Base-by-base conservation (phyloP, 1,140 invertebrate genomes). In the Zaprionus davidi region DNA sequence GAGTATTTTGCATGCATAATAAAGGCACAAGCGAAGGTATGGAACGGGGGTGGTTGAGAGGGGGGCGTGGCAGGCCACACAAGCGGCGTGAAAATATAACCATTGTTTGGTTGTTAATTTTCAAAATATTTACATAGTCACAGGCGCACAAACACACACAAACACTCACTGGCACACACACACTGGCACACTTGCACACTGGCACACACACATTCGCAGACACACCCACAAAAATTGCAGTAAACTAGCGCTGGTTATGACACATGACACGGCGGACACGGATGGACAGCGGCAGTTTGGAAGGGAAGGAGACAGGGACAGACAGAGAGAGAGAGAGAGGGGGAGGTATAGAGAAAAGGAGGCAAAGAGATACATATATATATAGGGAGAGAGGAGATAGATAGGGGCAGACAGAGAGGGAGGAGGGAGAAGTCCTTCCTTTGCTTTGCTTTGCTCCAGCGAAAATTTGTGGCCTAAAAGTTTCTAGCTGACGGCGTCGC, bases 31-130 rank as follows among this genome's bases (percentile, higher is more conserved):
- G 9, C 49, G 24, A 17, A 34, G 44, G 17, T 7, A 22, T 11
- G 12, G 2, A 34, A 24, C 11, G 2, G 28, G 15, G n/a, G 1
- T 1, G 22, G 22, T 1, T 0, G 22, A 5, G 38, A 24, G 4
- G 26, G 15, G 28, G 60, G 34, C 28, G 53, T n/a, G 38, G 65
- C 28, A 65, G 66, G 46, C 22, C 17, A 24, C 20, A 51, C 46
- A 24, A 38, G 66, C 64, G 70, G 78, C 76, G 78, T 79, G 78
- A 79, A 79, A 79, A 79, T 79, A 76, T 79, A 79, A 79, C 78
- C 78, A 79, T 79, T 77, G 78, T 77, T 72, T 69, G 78, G 78
- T 65, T 79, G 78, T 77, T 79, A 79, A 79, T 76, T 79, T 76
- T 79, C 74, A 41, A 79, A 79, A 79, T 79, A 79, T 76, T 79